phyloP scores from a whole-genome alignment of 2,888 invertebrate species.

The Lasioglossum villosulum region DNA sequence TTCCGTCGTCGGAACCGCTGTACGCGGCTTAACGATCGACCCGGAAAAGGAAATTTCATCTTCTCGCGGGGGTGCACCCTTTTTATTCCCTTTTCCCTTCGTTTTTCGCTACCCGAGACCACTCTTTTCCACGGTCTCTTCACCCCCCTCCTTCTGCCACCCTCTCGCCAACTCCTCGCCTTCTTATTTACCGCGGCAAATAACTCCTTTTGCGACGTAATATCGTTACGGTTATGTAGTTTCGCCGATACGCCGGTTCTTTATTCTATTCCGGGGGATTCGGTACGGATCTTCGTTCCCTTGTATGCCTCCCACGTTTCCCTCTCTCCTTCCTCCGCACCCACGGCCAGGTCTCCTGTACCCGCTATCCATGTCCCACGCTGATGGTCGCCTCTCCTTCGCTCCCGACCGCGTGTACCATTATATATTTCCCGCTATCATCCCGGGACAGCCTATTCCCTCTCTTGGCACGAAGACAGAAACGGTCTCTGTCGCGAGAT shows the following conservation, averaged over 20 bases:
- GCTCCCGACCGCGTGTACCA: background rate
- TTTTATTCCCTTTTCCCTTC: slow-evolving; percentile 41
- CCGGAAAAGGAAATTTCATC: slow-evolving; percentile 73
- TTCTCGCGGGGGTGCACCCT: slow-evolving; percentile 55
- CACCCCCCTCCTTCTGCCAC: background rate
- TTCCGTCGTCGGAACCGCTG: slow-evolving; percentile 60
- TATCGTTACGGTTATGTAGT: slow-evolving; percentile 71
- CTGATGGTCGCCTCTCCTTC: background rate
- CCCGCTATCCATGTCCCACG: background rate
- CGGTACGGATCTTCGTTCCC: slow-evolving; percentile 44
- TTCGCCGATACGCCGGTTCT: slow-evolving; percentile 67
- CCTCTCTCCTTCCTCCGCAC: background rate
- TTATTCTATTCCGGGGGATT: slow-evolving; percentile 67
- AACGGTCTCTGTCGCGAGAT: slow-evolving; percentile 56
- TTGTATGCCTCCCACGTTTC: slow-evolving; percentile 56
- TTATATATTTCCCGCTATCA: slow-evolving; percentile 53
- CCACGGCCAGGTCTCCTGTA: background rate
- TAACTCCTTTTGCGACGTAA: slow-evolving; percentile 66
- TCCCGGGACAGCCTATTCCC: slow-evolving; percentile 62
- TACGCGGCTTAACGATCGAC: slow-evolving; percentile 68
- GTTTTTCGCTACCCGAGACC: slow-evolving; percentile 24
- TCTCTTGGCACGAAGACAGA: slow-evolving; percentile 64
- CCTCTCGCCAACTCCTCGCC: slow-evolving; percentile 38
- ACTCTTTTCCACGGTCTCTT: slow-evolving; percentile 25
- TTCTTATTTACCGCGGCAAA: slow-evolving; percentile 65